Conservation (phyloP, 2,888 invertebrate species). For the Cheilosia variabilis region DNA sequence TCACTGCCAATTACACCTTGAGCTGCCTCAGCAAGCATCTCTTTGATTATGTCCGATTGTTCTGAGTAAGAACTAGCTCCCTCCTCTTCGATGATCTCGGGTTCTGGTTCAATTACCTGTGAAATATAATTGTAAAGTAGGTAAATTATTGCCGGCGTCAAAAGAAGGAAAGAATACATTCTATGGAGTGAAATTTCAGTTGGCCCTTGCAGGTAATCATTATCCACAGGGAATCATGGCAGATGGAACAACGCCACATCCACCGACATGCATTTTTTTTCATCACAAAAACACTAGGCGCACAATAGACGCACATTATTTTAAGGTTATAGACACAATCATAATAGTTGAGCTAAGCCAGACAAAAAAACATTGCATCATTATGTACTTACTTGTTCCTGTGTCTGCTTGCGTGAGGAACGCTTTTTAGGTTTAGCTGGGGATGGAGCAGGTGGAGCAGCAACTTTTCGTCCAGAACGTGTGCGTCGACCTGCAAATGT, state of each 20-base stretch:
- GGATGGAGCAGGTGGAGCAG: slow-evolving; percentile 79
- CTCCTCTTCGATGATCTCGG: slow-evolving; percentile 53
- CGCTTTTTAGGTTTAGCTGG: slow-evolving; percentile 80
- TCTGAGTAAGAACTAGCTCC: slow-evolving; percentile 64
- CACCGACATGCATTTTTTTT: slow-evolving; percentile 80
- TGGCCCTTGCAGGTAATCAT: slow-evolving; percentile 84
- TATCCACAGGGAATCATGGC: slow-evolving; percentile 81
- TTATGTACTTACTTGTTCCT: slow-evolving; percentile 82
- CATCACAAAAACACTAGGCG: slow-evolving; percentile 78
- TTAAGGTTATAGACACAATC: slow-evolving; percentile 52
- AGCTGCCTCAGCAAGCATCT: slow-evolving; percentile 79
- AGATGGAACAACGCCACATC: slow-evolving; percentile 84
- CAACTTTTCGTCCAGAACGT: slow-evolving; percentile 85
- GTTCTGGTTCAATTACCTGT: slow-evolving; percentile 55
- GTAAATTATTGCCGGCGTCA: not conserved
- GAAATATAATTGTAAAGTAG: not conserved
- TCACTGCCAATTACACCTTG: slow-evolving; percentile 78
- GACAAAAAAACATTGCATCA: slow-evolving; percentile 71
- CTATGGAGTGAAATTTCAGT: slow-evolving; percentile 78
- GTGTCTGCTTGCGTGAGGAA: slow-evolving; percentile 79
- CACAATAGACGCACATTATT: slow-evolving; percentile 16
- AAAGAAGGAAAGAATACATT: not conserved
- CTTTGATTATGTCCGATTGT: slow-evolving; percentile 79
- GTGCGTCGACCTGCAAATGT: slow-evolving; percentile 85
- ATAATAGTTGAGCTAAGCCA: not conserved